phyloP scores from a whole-genome alignment of 2,113 vertebrate species.

The Zosterops borbonicus region DNA sequence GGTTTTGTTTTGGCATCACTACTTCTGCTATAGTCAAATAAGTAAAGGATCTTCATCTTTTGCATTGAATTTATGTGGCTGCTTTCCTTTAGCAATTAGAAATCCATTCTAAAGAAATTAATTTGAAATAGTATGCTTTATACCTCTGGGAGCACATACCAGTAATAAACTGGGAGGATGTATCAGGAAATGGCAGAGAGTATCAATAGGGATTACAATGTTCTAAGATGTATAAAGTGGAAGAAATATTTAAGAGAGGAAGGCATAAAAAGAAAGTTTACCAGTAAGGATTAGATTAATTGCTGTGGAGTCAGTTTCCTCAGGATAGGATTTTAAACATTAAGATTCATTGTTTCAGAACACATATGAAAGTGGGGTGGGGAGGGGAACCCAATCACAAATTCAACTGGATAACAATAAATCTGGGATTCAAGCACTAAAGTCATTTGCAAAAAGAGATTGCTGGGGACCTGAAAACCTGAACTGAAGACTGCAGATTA shows the following conservation, averaged over 20 bases:
- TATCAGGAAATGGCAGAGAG: not conserved
- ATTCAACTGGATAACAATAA: not conserved
- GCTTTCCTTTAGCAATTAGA: not conserved
- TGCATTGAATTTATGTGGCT: not conserved
- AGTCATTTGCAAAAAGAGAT: not conserved
- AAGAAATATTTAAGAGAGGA: not conserved
- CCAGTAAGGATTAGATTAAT: not conserved
- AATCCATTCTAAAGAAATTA: not conserved
- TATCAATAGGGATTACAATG: not conserved
- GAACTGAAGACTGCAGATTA: not conserved
- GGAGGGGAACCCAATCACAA: not conserved
- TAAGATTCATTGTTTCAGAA: slow-evolving; percentile 18
- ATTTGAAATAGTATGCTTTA: not conserved
- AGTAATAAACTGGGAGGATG: not conserved
- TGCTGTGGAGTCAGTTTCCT: not conserved
- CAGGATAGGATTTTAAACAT: slow-evolving; percentile 31
- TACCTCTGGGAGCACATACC: not conserved
- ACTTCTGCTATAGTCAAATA: not conserved
- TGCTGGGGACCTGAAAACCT: not conserved
- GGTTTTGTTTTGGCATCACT: not conserved
- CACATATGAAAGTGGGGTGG: not conserved
- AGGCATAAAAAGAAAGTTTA: not conserved
- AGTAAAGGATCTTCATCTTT: not conserved
- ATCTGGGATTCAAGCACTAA: not conserved
- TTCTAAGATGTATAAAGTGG: not conserved